Evolutionary conservation across 2,888 invertebrate genomes (phyloP), one percentile per base, ranked within the genome.

Genomic region (Gerris lacustris): DNA sequence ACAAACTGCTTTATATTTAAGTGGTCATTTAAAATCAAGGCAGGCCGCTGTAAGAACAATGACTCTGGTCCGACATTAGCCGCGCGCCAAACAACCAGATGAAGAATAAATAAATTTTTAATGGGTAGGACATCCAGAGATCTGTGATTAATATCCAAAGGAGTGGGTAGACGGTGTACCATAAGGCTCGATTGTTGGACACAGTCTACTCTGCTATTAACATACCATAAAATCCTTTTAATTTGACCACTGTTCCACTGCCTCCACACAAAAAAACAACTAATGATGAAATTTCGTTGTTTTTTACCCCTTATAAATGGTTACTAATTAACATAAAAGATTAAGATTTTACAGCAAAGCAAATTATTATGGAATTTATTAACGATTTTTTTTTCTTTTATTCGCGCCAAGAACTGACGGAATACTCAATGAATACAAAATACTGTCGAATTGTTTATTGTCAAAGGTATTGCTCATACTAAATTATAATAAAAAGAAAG

Each of bases 1-100:
- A 31, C 31, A 31, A 31, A 31, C 31, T 55, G 55, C 9, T 15
- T 55, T 55, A 55, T 9, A 55, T 55, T 55, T 55, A 55, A 55
- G 55, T 55, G 55, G 55, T 55, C 55, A 55, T 55, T 55, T 55
- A 55, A 55, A 55, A 55, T 55, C 55, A 55, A 55, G 55, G 55
- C 55, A 55, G 9, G 55, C 55, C 55, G 55, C 55, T 11, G 55
- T 55, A 55, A 55, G 55, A 55, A 55, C 55, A 55, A 55, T 55
- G 55, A 55, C 2, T 55, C 55, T 11, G 15, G 55, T 55, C 55
- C 55, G 55, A 55, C 15, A 55, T 55, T 55, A 55, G 55, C 15
- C 55, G 11, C 55, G 15, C 9, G 55, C 15, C 15, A 55, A 55
- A 55, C 15, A 55, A 55, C 55, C 9, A 15, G 15, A 11, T 55